A percentile compares a stretch with the other conserved stretches of the same genome.
These are phyloP conservation scores for Meriones unguiculatus DNA, from an alignment of 2,113 vertebrate species.

Conservation along the genomic window DNA sequence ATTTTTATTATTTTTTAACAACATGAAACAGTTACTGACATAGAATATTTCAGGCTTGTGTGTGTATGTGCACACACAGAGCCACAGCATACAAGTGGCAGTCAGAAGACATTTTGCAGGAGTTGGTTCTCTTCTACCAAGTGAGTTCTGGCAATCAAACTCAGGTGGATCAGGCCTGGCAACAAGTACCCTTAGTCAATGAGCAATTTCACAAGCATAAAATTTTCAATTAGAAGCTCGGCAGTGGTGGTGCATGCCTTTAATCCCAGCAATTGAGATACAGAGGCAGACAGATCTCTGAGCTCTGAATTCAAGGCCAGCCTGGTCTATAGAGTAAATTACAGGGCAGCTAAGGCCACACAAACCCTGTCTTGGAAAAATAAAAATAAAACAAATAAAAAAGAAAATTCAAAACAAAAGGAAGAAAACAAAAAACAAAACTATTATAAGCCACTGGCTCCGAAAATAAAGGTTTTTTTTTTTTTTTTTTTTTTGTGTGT, in stretches of 20 bases:
- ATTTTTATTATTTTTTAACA: background rate
- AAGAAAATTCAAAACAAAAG: too few relatives aligned
- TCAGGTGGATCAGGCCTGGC: background rate
- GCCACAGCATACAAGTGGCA: background rate
- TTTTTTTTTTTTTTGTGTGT: too few relatives aligned
- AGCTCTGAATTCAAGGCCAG: too few relatives aligned
- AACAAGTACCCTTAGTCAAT: background rate
- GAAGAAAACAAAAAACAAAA: background rate
- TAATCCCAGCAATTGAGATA: too few relatives aligned
- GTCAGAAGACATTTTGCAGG: background rate
- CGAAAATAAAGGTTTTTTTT: background rate
- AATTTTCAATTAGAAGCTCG: background rate
- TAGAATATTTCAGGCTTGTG: background rate
- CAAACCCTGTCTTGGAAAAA: too few relatives aligned
- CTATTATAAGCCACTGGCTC: background rate
- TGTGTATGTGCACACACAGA: background rate
- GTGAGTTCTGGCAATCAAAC: background rate
- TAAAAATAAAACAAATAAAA: too few relatives aligned
- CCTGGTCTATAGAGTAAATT: too few relatives aligned
- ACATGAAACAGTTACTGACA: background rate
- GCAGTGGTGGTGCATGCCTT: too few relatives aligned
- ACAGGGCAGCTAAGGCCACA: too few relatives aligned
- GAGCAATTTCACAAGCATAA: background rate
- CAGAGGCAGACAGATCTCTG: too few relatives aligned
- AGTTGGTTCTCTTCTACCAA: background rate